Base-by-base conservation (phyloP, 2,797 vertebrate genomes). In the Rhabdophis nuchalis region DNA sequence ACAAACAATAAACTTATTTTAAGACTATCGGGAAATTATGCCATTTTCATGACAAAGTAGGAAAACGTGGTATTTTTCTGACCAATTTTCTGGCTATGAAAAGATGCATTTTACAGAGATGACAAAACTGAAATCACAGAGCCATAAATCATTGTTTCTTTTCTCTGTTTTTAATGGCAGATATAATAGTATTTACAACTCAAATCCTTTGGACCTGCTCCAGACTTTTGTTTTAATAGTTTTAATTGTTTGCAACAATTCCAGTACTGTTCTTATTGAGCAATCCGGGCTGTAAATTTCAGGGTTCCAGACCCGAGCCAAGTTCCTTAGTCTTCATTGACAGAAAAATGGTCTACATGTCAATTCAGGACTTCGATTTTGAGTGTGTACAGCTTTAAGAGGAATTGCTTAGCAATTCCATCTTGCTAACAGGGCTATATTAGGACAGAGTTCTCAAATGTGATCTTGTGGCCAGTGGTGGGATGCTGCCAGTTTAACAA, bases 101-200 rank as follows among this genome's bases (percentile, higher is more conserved):
- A 82, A 12, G 29, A 77, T 9, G 89, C 92, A 6, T 86, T 86
- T 94, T 90, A 58, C 61, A 90, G 87, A 89, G 20, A 93, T 58
- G 4, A 57, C 72, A 93, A 94, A 41, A 86, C 41, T 0, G 6
- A 94, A 94, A 90, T 56, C 91, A 91, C 53, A 90, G 25, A 88
- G 60, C 91, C 12, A 93, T 50, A 29, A 36, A 90, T 18, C 92
- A 3, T 25, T 32, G 92, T 95, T 85, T n/a, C 88, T 36, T 5
- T 0, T 6, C 90, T 27, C 56, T 87, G 25, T 88, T 57, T 93
- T 92, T 60, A 92, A 90, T 36, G 82, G 77, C 41, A 25, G 18
- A 41, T 92, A 86, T 93, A 94, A 77, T 41, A 77, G 9, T 41
- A 94, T 90, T 94, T 13, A 86, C 94, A 89, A 92, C 12, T 8